phyloP scores from a whole-genome alignment of 1,140 invertebrate genomes.

The Anagrus nilaparvatae region DNA sequence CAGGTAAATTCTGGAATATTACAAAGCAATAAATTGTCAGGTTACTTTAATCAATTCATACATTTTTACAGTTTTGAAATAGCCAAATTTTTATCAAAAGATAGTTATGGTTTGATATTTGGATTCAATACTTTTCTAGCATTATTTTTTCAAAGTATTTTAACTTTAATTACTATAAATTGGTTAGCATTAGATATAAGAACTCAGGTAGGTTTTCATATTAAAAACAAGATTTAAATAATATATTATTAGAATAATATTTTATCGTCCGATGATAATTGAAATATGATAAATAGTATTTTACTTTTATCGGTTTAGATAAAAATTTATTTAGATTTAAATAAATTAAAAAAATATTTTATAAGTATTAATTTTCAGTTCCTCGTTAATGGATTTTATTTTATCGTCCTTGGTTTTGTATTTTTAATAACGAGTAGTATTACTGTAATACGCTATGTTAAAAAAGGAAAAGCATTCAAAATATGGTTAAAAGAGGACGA shows the following conservation, averaged over 20 bases:
- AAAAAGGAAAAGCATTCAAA: constrained; percentile 15
- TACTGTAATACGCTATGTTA: constrained; percentile 22
- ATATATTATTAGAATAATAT: too few species aligned
- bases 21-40: constrained; percentile 1
- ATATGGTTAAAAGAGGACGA: constrained; percentile 19
- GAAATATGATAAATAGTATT: background rate
- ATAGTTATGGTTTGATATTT: constrained; percentile 83
- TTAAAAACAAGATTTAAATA: too few species aligned
- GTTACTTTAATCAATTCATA: constrained; percentile 10
- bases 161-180: constrained; percentile 60
- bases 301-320: background rate
- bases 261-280: too few species aligned
- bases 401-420: constrained; percentile 40
- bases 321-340: too few species aligned
- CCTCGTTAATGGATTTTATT: constrained; percentile 53
- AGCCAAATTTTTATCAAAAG: constrained; percentile 63
- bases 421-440: constrained; percentile 36
- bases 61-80: constrained; percentile 63
- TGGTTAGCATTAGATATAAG: constrained; percentile 37
- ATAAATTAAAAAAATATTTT: too few species aligned
- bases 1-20: constrained; percentile 47
- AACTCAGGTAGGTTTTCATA: constrained; percentile 45
- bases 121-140: constrained; percentile 81
- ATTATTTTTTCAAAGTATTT: constrained; percentile 61
- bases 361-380: too few species aligned